These are phyloP conservation scores for Colinus virginianus DNA, from an alignment of 2,113 vertebrate species.

Conservation along the genomic window DNA sequence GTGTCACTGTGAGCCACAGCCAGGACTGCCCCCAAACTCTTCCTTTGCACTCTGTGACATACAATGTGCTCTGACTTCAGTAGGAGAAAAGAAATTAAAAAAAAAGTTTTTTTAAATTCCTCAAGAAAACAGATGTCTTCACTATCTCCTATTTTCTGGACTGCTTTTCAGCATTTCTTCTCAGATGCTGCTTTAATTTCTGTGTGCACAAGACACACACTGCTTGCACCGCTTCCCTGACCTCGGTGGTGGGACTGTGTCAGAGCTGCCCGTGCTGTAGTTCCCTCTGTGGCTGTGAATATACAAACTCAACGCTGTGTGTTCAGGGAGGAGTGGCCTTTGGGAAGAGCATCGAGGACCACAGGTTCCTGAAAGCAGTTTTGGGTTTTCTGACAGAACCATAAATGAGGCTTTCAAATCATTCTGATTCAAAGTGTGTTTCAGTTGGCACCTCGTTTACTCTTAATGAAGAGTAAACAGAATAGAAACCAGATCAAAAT, in stretches of 20 bases:
- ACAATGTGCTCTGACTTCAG: not conserved
- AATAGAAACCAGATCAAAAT: not conserved
- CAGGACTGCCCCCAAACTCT: not conserved
- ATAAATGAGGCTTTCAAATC: not conserved
- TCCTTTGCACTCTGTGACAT: accelerated
- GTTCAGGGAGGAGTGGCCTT: not conserved
- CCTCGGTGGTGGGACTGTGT: not conserved
- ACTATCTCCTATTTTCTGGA: not conserved
- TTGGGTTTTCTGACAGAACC: not conserved
- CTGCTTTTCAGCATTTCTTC: not conserved
- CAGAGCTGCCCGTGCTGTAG: accelerated
- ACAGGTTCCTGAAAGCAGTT: accelerated
- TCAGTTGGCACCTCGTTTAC: not conserved
- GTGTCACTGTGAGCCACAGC: not conserved
- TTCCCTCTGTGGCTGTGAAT: accelerated
- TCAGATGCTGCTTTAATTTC: not conserved
- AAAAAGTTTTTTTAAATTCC: accelerated
- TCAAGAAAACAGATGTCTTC: not conserved
- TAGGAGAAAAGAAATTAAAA: not conserved
- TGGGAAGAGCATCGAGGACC: not conserved
- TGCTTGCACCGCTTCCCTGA: accelerated
- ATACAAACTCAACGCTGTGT: accelerated
- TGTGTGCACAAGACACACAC: accelerated
- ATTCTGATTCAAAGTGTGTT: not conserved
- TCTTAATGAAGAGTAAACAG: not conserved